A percentile compares a stretch with the other conserved stretches of the same genome.
These are phyloP conservation scores for Tryphoninae sp. DNA, from an alignment of 2,888 invertebrate species.

Conservation along the genomic window DNA sequence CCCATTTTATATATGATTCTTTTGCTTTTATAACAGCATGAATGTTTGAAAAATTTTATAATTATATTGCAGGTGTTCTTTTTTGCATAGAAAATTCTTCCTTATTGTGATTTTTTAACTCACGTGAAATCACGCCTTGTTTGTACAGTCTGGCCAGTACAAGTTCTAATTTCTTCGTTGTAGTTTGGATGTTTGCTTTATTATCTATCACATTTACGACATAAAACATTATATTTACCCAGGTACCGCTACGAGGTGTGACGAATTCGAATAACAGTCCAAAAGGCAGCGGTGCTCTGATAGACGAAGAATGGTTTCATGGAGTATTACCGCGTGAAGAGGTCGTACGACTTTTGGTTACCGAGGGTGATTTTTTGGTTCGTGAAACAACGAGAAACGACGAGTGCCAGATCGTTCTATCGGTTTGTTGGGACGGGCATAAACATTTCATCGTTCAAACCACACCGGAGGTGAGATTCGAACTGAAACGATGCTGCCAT, in stretches of 20 bases:
- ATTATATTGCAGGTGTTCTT: not conserved
- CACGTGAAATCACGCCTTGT: not conserved
- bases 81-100: not conserved
- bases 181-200: not conserved
- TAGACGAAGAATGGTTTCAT: conserved; percentile 98
- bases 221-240: not conserved
- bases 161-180: not conserved
- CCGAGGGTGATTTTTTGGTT: conserved; percentile 97
- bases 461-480: conserved; percentile 88
- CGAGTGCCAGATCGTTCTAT: conserved; percentile 95
- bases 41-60: too few relatives aligned
- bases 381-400: conserved; percentile 96
- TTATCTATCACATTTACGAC: not conserved
- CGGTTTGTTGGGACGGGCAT: conserved; percentile 97
- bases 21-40: too few relatives aligned
- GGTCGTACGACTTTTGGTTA: conserved; percentile 94
- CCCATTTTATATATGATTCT: too few relatives aligned
- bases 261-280: conserved; percentile 72
- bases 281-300: conserved; percentile 85
- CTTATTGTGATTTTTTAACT: not conserved
- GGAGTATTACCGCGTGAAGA: conserved; percentile 98
- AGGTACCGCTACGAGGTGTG: conserved; percentile 76
- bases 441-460: conserved; percentile 99
- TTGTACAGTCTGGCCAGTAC: not conserved
- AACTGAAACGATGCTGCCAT: conserved; percentile 48